Conservation (phyloP, 1,140 invertebrate species). For the Monochamus saltuarius region DNA sequence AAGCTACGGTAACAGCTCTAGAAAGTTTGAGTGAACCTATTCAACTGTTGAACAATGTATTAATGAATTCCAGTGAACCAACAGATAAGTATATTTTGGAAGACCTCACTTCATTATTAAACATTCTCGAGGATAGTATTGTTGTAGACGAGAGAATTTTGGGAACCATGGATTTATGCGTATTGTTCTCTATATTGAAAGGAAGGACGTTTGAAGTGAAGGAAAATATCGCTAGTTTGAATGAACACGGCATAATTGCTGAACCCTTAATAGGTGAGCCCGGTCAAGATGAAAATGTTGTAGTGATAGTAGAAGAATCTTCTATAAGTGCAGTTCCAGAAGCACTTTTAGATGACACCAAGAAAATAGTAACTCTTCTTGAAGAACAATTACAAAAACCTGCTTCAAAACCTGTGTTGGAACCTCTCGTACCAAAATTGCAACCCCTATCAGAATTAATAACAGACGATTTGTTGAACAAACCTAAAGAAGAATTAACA, state of each 20-base stretch:
- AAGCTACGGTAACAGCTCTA: conserved; percentile 39
- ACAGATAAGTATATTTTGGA: conserved; percentile 39
- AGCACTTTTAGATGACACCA: conserved; percentile 36
- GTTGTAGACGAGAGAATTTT: conserved; percentile 37
- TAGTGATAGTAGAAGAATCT: conserved; percentile 41
- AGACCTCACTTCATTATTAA: conserved; percentile 48
- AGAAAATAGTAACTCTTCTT: conserved; percentile 21
- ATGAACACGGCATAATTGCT: conserved; percentile 22
- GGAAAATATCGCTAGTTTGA: conserved; percentile 41
- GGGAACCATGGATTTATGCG: conserved; percentile 32
- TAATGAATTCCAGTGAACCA: conserved; percentile 41
- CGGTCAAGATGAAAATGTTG: conserved; percentile 25
- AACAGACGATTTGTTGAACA: conserved; percentile 30
- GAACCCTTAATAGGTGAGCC: conserved; percentile 26
- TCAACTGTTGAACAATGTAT: conserved; percentile 44
- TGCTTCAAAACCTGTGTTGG: conserved; percentile 14
- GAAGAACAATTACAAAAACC: conserved; percentile 25
- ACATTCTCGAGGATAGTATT: conserved; percentile 48
- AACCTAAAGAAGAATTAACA: conserved; percentile 34
- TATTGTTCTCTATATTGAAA: conserved; percentile 36
- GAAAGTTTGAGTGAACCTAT: conserved; percentile 45
- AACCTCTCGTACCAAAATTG: conserved; percentile 29
- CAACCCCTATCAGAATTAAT: conserved; percentile 31
- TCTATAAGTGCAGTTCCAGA: conserved; percentile 32
- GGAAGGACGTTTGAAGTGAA: conserved; percentile 38